Percentiles rank a stretch among this genome's conserved stretches.
These are phyloP conservation scores for Vimba vimba DNA, from an alignment of 2,113 vertebrate species.

Conservation along the genomic window DNA sequence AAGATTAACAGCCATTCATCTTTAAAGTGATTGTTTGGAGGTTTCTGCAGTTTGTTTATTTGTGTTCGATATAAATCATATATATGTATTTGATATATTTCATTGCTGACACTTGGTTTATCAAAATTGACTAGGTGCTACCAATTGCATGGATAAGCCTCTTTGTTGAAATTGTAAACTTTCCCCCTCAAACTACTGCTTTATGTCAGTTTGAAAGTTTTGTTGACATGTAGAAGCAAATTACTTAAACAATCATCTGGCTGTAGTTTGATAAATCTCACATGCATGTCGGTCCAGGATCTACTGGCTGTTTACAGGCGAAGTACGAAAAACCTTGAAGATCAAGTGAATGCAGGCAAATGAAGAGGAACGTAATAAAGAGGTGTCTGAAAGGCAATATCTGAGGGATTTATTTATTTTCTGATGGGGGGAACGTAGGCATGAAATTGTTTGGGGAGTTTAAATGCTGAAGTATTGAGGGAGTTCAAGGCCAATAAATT, in stretches of 20 bases:
- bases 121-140: background rate
- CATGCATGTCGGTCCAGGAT: background rate
- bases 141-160: background rate
- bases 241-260: background rate
- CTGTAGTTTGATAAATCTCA: background rate
- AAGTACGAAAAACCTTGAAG: slow-evolving; percentile 53
- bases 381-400: slow-evolving; percentile 73
- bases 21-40: background rate
- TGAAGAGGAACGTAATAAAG: slow-evolving; percentile 67
- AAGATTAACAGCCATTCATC: no score
- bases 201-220: background rate
- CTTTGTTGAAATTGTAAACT: background rate
- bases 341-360: slow-evolving; percentile 51
- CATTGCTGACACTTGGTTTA: background rate
- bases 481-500: slow-evolving; percentile 72
- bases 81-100: background rate
- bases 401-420: slow-evolving; percentile 80
- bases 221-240: background rate
- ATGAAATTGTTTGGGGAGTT: slow-evolving; percentile 68
- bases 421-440: slow-evolving; percentile 50
- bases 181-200: background rate
- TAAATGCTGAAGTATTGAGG: slow-evolving; percentile 63
- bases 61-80: background rate
- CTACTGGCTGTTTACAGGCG: slow-evolving; percentile 46
- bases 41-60: background rate